phyloP scores from a whole-genome alignment of 2,888 invertebrate genomes.

The Cordylochernes scorpioides region DNA sequence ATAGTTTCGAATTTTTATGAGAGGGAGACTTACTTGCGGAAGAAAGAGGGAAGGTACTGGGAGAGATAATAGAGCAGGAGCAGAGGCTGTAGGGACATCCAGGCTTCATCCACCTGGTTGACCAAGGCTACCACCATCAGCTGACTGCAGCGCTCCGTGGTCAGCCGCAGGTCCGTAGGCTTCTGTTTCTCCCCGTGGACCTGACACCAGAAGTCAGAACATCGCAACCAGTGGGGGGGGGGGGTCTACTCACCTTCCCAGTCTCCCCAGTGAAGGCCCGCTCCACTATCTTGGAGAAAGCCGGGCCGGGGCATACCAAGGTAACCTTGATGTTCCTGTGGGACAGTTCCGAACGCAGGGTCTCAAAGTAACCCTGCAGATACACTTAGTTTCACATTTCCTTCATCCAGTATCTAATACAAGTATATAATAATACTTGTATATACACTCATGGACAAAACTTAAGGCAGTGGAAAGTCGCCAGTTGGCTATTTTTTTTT shows the following conservation, averaged over 20 bases:
- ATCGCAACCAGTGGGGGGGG: not conserved
- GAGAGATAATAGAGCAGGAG: conserved; percentile 31
- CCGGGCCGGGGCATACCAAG: conserved; percentile 46
- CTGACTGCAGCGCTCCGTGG: conserved; percentile 26
- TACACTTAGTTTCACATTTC: too few species aligned
- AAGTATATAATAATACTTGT: too few species aligned
- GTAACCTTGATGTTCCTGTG: conserved; percentile 31
- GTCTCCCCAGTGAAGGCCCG: conserved; percentile 37
- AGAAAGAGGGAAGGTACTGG: conserved; percentile 23
- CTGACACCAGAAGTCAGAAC: conserved; percentile 15
- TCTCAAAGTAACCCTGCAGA: conserved; percentile 40
- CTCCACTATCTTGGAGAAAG: conserved; percentile 34
- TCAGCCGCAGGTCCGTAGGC: conserved; percentile 22
- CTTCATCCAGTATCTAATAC: too few species aligned
- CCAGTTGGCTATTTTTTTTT: too few species aligned
- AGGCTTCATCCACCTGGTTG: conserved; percentile 32
- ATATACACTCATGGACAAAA: too few species aligned
- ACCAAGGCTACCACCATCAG: conserved; percentile 27
- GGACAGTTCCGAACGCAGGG: conserved; percentile 32
- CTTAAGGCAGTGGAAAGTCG: too few species aligned
- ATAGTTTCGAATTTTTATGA: too few species aligned
- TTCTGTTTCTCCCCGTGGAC: conserved; percentile 18
- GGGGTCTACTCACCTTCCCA: conserved; percentile 19
- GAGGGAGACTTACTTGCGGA: conserved; percentile 5
- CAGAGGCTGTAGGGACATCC: conserved; percentile 39